A percentile compares a stretch with the other conserved stretches of the same genome.
These are phyloP conservation scores for Camponotus floridanus DNA, from an alignment of 1,140 invertebrate species.

Conservation along the genomic window DNA sequence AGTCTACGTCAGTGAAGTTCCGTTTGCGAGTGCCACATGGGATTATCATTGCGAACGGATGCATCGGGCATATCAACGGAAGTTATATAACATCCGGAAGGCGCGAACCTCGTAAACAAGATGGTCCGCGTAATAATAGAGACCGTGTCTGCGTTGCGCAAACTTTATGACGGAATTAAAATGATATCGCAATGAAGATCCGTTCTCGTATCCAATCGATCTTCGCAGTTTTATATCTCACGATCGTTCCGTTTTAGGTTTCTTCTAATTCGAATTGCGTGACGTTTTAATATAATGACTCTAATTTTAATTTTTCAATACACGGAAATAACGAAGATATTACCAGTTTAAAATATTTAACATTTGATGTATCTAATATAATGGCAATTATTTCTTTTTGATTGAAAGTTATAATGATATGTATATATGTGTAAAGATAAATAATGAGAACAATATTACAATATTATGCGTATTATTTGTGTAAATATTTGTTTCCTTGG, in stretches of 20 bases:
- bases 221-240: not conserved
- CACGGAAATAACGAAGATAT: not conserved
- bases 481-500: not conserved
- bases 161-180: constrained; percentile 52
- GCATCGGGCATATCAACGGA: constrained; percentile 26
- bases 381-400: not conserved
- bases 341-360: not conserved
- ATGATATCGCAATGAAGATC: not conserved
- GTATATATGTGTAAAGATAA: not conserved
- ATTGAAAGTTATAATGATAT: not conserved
- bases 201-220: not conserved
- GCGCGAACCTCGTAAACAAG: constrained; percentile 38
- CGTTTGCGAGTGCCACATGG: not conserved
- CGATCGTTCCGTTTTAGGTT: not conserved
- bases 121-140: constrained; percentile 45
- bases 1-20: not conserved
- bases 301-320: not conserved
- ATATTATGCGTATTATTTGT: not conserved
- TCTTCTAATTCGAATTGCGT: not conserved
- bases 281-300: not conserved
- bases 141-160: not conserved
- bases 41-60: constrained; percentile 1
- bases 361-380: not conserved
- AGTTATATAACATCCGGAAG: constrained; percentile 6
- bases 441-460: not conserved